Evolutionary conservation across 2,888 invertebrate species (phyloP).

Genomic region (Galeopsomyia nigrocyanea): DNA sequence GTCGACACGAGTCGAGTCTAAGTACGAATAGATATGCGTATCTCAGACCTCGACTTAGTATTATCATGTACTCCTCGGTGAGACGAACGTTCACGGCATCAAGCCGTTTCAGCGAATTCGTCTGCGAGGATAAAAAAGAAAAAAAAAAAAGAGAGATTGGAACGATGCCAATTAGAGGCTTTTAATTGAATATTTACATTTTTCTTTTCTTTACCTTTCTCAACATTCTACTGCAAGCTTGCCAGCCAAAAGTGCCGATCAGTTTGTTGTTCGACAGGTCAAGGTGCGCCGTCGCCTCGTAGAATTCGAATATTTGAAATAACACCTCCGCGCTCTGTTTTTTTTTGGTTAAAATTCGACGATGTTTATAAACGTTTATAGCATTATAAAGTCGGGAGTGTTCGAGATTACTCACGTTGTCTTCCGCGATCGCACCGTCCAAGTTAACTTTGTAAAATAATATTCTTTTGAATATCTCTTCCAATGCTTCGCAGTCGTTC

Average conservation of each 20-base stretch:
- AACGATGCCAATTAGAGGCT: slow-evolving; percentile 13
- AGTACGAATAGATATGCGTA: slow-evolving; percentile 80
- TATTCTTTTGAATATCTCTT: slow-evolving; percentile 84
- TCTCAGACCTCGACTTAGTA: slow-evolving; percentile 80
- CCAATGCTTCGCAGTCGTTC: slow-evolving; percentile 84
- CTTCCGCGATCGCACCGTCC: slow-evolving; percentile 78
- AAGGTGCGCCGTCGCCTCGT: slow-evolving; percentile 82
- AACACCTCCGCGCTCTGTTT: slow-evolving; percentile 77
- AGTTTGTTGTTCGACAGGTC: slow-evolving; percentile 83
- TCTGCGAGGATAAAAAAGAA: too few relatives aligned
- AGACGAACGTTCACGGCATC: slow-evolving; percentile 77
- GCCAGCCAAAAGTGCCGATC: slow-evolving; percentile 87
- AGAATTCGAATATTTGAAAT: slow-evolving; percentile 94
- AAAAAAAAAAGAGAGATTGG: too few relatives aligned
- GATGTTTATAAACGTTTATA: background rate
- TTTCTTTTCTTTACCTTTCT: slow-evolving; percentile 75
- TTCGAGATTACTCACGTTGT: slow-evolving; percentile 75
- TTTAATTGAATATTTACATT: slow-evolving; percentile 1
- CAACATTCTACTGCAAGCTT: slow-evolving; percentile 83
- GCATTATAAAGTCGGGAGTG: slow-evolving; percentile 27
- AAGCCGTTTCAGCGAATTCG: slow-evolving; percentile 72
- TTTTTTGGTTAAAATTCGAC: slow-evolving; percentile 39
- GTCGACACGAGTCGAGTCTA: slow-evolving; percentile 82
- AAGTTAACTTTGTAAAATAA: slow-evolving; percentile 81
- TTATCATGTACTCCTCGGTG: slow-evolving; percentile 79